Evolutionary conservation across 2,797 vertebrate species (phyloP), one percentile per base, ranked within the genome.

Genomic region (Nothura maculosa): DNA sequence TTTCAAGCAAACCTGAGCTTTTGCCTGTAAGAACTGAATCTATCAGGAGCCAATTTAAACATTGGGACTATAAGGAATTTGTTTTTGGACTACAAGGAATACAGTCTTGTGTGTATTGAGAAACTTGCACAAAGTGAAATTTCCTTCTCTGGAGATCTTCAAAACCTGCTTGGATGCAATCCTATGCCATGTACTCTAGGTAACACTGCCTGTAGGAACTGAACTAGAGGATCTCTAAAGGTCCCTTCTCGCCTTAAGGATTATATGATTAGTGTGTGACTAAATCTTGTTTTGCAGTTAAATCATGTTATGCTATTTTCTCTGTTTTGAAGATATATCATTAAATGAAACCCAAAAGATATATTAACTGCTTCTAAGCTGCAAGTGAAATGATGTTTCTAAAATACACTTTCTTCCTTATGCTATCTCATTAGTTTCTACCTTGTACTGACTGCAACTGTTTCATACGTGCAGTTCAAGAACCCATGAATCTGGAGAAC

Each of bases 351-450:
- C 50, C 38, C 17, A 38, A 77, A 63, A 63, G 60, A 40, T 38
- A 4, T 47, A 25, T 62, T 16, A 68, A 8, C 24, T 42, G n/a
- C 30, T 84, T 90, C 28, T 68, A 72, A 58, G 30, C 7, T 87
- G 12, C 40, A 40, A 40, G 40, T 40, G 40, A 40, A 40, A 40
- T 40, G 40, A 40, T 40, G 40, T 40, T 12, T 40, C 62, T 66
- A 85, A 61, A 85, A 88, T 27, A 45, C 18, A 58, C 67, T 93
- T 90, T 75, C 68, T 87, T 84, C 48, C 28, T 61, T 80, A 34
- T 45, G 24, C 20, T 1, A 4, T 30, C 25, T 22, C 20, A 3
- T 6, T 38, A 58, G 34, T 83, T 81, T 75, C 34, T 10, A 9
- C 42, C 81, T 67, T 72, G 10, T 45, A 14, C 24, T 62, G 58